A percentile compares a stretch with the other conserved stretches of the same genome.
phyloP scores from a whole-genome alignment of 2,113 vertebrate species.

The Nicator chloris region DNA sequence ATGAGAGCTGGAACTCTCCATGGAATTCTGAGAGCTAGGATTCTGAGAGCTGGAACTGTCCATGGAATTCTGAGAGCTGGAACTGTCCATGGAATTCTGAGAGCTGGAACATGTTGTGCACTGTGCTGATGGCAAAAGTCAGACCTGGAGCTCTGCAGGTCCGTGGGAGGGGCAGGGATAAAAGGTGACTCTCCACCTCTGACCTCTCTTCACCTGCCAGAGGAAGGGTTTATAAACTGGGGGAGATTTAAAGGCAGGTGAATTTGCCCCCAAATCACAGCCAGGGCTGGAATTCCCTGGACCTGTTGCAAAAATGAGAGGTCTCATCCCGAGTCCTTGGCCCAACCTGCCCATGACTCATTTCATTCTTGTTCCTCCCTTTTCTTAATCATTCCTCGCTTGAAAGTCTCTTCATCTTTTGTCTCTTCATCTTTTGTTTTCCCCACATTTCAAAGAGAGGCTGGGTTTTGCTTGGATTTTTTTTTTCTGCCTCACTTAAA shows the following conservation, averaged over 20 bases:
- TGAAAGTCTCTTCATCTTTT: neutral
- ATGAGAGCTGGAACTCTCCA: neutral
- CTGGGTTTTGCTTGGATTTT: neutral
- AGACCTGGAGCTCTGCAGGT: no score
- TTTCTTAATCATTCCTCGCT: neutral
- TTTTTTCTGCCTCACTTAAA: neutral
- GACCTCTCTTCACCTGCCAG: neutral
- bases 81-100: rapidly evolving
- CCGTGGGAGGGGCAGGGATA: neutral
- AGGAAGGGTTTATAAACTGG: neutral
- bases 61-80: rapidly evolving
- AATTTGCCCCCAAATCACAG: neutral
- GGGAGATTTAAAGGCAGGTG: neutral
- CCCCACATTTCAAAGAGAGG: neutral
- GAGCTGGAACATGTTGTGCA: rapidly evolving
- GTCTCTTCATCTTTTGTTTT: neutral
- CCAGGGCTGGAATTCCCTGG: neutral
- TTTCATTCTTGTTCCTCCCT: neutral
- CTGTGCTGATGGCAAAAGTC: neutral
- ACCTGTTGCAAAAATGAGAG: neutral
- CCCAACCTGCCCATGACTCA: neutral
- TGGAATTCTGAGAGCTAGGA: neutral
- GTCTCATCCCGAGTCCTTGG: neutral
- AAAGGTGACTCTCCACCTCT: neutral
- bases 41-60: neutral